Evolutionary conservation across 1,140 invertebrate genomes (phyloP).

Genomic region (Zaprionus camerounensis): DNA sequence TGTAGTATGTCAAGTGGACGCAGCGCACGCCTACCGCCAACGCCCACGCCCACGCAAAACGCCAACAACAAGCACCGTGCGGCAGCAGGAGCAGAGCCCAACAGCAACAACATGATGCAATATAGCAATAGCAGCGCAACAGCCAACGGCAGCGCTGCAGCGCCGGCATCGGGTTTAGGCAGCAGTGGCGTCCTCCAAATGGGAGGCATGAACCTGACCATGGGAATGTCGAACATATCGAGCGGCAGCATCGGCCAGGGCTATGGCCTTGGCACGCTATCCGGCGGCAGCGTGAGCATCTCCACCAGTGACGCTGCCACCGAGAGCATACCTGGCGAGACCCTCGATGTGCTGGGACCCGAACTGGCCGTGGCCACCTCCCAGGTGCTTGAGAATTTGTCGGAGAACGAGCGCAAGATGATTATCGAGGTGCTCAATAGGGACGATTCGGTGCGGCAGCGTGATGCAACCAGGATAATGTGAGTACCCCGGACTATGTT

Average conservation of each 20-base stretch:
- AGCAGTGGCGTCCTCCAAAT: constrained; percentile 27
- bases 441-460: constrained; percentile 80
- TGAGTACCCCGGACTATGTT: constrained; percentile 55
- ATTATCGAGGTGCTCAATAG: constrained; percentile 83
- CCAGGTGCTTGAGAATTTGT: constrained; percentile 82
- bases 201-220: constrained; percentile 10
- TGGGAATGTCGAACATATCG: constrained; percentile 39
- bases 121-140: constrained; percentile 47
- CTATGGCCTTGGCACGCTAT: constrained; percentile 33
- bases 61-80: constrained; percentile 68
- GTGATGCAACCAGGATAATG: constrained; percentile 83
- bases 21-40: constrained; percentile 82
- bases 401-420: constrained; percentile 83
- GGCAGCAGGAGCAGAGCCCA: constrained; percentile 62
- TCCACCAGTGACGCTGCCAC: constrained; percentile 64
- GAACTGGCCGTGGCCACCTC: constrained; percentile 79
- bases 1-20: constrained; percentile 84
- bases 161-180: constrained; percentile 41
- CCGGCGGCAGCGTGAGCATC: constrained; percentile 45
- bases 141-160: constrained; percentile 36
- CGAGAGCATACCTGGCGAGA: constrained; percentile 75
- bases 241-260: constrained; percentile 9
- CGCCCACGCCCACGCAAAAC: constrained; percentile 82
- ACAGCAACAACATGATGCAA: constrained; percentile 81
- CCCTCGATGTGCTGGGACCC: constrained; percentile 76